Conservation (phyloP, 2,797 vertebrate species). For the Enoplosus armatus region DNA sequence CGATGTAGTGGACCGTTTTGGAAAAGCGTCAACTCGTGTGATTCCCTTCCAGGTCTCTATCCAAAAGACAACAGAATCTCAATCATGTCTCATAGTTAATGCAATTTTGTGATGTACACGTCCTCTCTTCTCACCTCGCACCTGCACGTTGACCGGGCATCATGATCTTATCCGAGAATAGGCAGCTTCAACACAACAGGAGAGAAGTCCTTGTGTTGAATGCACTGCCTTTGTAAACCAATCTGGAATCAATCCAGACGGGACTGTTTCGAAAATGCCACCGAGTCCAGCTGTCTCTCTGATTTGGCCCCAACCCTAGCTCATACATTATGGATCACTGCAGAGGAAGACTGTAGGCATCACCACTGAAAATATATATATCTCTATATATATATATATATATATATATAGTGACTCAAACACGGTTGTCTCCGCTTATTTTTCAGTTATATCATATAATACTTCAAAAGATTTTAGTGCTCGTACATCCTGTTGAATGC, state of each 20-base stretch:
- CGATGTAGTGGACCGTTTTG: too few species aligned
- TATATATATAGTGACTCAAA: too few species aligned
- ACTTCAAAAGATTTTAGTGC: neutral
- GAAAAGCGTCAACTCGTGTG: too few species aligned
- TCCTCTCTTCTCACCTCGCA: neutral
- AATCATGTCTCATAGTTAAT: neutral
- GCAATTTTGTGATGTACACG: neutral
- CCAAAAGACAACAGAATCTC: neutral
- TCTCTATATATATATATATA: too few species aligned
- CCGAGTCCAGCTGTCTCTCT: neutral
- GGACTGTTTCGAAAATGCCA: neutral
- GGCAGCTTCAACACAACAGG: neutral
- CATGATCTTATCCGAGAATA: neutral
- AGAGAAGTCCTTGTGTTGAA: too few species aligned
- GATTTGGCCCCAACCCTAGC: neutral
- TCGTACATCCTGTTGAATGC: neutral
- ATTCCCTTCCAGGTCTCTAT: too few species aligned
- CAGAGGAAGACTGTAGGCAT: neutral
- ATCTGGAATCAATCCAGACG: neutral
- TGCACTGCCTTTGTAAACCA: neutral
- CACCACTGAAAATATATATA: too few species aligned
- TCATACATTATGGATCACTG: constrained; percentile 27
- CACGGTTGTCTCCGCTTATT: neutral
- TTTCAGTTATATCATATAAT: neutral
- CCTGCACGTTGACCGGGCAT: neutral